Conservation (phyloP, 2,888 invertebrate genomes). For the Bimastos eiseni region DNA sequence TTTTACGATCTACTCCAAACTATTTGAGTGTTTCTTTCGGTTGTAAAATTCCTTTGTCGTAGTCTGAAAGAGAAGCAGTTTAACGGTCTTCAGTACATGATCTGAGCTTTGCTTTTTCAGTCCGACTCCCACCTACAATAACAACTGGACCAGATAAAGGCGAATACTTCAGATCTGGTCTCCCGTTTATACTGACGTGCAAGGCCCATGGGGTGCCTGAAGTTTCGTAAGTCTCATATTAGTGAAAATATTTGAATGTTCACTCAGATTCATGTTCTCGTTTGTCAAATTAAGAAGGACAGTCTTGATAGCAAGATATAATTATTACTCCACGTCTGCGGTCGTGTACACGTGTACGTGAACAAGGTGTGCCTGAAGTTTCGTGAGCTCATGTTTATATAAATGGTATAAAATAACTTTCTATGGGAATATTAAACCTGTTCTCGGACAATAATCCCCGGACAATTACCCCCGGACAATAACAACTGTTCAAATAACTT, state of each 20-base stretch:
- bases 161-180: not conserved
- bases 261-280: fast-evolving
- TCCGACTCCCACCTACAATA: not conserved
- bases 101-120: not conserved
- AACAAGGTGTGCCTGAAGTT: no score
- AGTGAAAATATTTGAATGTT: not conserved
- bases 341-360: no score
- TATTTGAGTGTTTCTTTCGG: not conserved
- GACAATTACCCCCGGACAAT: no score
- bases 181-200: not conserved
- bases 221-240: not conserved
- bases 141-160: not conserved
- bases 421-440: no score
- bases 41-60: no score
- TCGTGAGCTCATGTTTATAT: no score
- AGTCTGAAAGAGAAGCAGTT: not conserved
- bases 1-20: not conserved
- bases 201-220: not conserved
- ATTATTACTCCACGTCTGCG: no score
- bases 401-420: no score
- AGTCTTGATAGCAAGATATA: no score
- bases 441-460: no score
- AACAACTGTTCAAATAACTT: no score
- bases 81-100: not conserved
- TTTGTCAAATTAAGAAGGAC: no score